Evolutionary conservation across 2,888 invertebrate species (phyloP), one percentile per base, ranked within the genome.

Genomic region (Melanostoma scalare): DNA sequence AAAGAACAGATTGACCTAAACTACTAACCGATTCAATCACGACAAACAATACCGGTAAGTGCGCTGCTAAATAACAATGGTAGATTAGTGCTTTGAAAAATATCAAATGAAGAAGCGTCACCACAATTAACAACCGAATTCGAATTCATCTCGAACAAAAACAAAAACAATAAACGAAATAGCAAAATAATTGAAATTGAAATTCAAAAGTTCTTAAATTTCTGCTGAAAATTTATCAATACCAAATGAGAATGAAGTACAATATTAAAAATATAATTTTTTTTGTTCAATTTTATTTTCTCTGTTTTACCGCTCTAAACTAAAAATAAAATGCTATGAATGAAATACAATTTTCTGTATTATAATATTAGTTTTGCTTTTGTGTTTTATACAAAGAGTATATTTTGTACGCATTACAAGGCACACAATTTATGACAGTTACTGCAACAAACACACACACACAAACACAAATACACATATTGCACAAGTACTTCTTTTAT

Each of bases 201-300:
- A 46, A 31, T 31, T 20, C 30, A 50, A 6, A 42, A 40, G 5
- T 36, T 38, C 35, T 60, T 53, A 33, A 52, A 56, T 38, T 69
- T 56, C 74, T 63, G 77, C 77, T 74, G 67, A 73, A 60, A 35
- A 42, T 20, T 20, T 69, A 82, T 69, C 68, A 77, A 81, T 69
- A 82, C 82, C 82, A 82, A 82, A 82, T 69, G 82, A 56, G 65
- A 82, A 82, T 72, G 61, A 77, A 77, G 77, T 82, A 82, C 82
- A 82, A 82, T 72, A 69, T 46, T 50, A 38, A 48, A 55, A 46
- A 55, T 56, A 48, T 73, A 10, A 61, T 20, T 60, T 44, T 60
- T 81, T 63, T 56, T 56, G 35, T 38, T 71, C 50, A 56, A 53
- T 35, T 31, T 50, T 50, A 56, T 30, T 3, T 60, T 76, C 30